phyloP scores from a whole-genome alignment of 2,797 vertebrate species.

The Hephaestus fuliginosus region DNA sequence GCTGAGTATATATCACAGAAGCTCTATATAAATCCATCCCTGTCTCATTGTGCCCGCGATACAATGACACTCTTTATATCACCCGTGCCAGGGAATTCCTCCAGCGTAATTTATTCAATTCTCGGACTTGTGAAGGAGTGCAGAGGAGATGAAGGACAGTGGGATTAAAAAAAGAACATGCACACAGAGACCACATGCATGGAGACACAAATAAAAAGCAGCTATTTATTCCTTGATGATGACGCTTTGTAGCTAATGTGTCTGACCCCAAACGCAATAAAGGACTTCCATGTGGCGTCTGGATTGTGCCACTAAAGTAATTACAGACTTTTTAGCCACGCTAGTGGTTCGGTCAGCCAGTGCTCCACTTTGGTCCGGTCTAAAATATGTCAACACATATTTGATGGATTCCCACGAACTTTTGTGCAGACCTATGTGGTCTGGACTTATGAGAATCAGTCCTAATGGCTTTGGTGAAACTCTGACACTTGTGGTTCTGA shows the following conservation, averaged over 20 bases:
- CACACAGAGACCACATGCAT: constrained; percentile 53
- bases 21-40: constrained; percentile 78
- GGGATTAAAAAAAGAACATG: constrained; percentile 50
- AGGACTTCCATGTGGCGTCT: constrained; percentile 34
- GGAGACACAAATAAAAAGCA: constrained; percentile 54
- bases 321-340: constrained; percentile 17
- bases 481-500: not conserved
- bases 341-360: not conserved
- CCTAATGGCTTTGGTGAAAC: not conserved
- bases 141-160: constrained; percentile 61
- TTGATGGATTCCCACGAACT: not conserved
- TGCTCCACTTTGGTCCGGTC: constrained; percentile 21
- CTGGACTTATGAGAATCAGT: not conserved
- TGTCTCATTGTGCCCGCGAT: constrained; percentile 75
- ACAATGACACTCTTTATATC: constrained; percentile 84
- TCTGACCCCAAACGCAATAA: constrained; percentile 24
- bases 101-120: constrained; percentile 74
- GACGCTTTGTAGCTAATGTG: constrained; percentile 41
- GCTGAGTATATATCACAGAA: constrained; percentile 75
- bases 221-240: constrained; percentile 53
- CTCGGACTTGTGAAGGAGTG: constrained; percentile 67
- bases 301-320: constrained; percentile 15
- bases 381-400: constrained; percentile 2
- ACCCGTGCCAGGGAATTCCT: constrained; percentile 75
- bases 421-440: not conserved